Conservation (phyloP, 2,113 vertebrate species). For the Tyto alba region DNA sequence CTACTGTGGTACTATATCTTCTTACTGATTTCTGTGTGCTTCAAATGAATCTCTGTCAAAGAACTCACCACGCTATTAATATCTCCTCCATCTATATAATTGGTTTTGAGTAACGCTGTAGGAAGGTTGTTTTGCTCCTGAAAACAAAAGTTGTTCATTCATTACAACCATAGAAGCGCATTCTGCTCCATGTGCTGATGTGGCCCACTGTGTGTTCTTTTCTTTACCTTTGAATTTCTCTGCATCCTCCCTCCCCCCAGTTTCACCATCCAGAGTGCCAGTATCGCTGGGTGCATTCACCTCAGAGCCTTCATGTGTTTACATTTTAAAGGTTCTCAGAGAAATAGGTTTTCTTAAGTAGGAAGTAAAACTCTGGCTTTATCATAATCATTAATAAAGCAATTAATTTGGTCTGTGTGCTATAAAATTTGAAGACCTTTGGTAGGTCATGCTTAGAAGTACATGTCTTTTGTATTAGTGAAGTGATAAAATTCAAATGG, state of each 20-base stretch:
- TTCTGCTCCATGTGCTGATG: not conserved
- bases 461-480: conserved; percentile 19
- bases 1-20: not conserved
- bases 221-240: not conserved
- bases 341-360: not conserved
- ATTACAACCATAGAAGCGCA: not conserved
- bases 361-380: conserved; percentile 12
- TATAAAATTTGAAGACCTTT: conserved; percentile 19
- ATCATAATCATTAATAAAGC: conserved; percentile 45
- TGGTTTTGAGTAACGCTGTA: not conserved
- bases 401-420: not conserved
- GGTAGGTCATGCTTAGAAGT: conserved; percentile 41
- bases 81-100: not conserved
- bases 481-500: conserved; percentile 28
- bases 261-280: accelerated
- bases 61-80: not conserved
- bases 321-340: not conserved
- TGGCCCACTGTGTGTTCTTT: not conserved
- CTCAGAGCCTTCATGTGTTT: not conserved
- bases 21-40: not conserved
- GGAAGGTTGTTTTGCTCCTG: not conserved
- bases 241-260: not conserved
- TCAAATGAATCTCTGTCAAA: not conserved
- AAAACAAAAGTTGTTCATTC: not conserved
- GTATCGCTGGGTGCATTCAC: not conserved